Evolutionary conservation across 2,888 invertebrate genomes (phyloP), one percentile per base, ranked within the genome.

Genomic region (Ischnus inquisitorius): DNA sequence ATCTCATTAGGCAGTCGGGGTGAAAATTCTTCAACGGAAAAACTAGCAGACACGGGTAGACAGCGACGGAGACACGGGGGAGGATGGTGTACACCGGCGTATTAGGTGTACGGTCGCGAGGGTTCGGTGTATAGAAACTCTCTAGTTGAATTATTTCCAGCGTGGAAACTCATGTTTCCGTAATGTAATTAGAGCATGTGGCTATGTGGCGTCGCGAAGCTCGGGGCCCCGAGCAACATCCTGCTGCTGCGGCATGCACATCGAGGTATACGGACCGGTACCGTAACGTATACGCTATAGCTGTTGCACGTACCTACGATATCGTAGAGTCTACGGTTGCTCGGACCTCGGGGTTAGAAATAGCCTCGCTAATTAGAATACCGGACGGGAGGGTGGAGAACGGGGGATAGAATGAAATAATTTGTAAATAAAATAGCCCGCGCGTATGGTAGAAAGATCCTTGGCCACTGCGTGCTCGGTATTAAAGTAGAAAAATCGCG

Each of bases 151-250:
- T 87, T 87, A 87, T 85, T 88, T 81, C 71, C 80, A 86, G 74
- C 82, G 87, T 75, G 89, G 89, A 91, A 90, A 89, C 91, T 91
- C 93, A 91, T 92, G 92, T 92, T 92, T 93, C 89, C 89, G 90
- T 92, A 92, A 91, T 92, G 92, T 91, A 92, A 93, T 92, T 93
- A 93, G 92, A 91, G 88, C 89, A 72, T 85, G 87, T 88, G 88
- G 89, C 87, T 87, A 81, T 85, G 87, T 87, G 88, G 89, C 87
- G 85, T 86, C 84, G 86, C 79, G 82, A 75, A 79, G 79, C 78
- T 74, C 79, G 69, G 48, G 67, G 57, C 74, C 64, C 76, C n/a
- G n/a, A 67, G 72, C 48, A 77, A 74, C 72, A 77, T 77, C 77
- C 77, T 72, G 80, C 62, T n/a, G 54, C 57, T 25, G 57, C 25